phyloP scores from a whole-genome alignment of 2,888 invertebrate species.

The Holacanthella duospinosa region DNA sequence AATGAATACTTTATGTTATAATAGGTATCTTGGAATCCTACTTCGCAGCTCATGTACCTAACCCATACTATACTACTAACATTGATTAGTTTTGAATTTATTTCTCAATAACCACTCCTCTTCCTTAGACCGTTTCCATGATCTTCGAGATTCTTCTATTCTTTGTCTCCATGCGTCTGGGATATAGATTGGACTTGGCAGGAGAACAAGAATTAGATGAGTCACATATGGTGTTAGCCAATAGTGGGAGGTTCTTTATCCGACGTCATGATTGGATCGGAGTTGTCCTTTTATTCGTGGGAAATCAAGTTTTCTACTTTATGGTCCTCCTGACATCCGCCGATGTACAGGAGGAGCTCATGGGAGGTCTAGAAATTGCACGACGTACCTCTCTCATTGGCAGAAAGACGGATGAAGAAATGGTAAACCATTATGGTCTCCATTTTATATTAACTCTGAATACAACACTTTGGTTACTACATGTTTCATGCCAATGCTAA shows the following conservation, averaged over 20 bases:
- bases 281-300: neutral
- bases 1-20: too few relatives aligned
- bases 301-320: neutral
- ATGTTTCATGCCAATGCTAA: too few relatives aligned
- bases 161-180: neutral
- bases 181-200: neutral
- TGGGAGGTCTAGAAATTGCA: neutral
- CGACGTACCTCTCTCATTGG: neutral
- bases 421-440: neutral
- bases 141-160: neutral
- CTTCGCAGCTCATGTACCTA: conserved; percentile 11
- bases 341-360: neutral
- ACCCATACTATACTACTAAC: too few relatives aligned
- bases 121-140: neutral
- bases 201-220: neutral
- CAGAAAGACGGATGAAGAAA: neutral
- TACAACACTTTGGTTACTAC: too few relatives aligned
- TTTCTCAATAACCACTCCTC: neutral
- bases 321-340: neutral
- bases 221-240: neutral
- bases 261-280: neutral
- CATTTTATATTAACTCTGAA: neutral
- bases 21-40: conserved; percentile 24
- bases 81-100: neutral
- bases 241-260: neutral